These are phyloP conservation scores for Cryptophagus acutangulus DNA, from an alignment of 2,888 invertebrate genomes.

Conservation along the genomic window DNA sequence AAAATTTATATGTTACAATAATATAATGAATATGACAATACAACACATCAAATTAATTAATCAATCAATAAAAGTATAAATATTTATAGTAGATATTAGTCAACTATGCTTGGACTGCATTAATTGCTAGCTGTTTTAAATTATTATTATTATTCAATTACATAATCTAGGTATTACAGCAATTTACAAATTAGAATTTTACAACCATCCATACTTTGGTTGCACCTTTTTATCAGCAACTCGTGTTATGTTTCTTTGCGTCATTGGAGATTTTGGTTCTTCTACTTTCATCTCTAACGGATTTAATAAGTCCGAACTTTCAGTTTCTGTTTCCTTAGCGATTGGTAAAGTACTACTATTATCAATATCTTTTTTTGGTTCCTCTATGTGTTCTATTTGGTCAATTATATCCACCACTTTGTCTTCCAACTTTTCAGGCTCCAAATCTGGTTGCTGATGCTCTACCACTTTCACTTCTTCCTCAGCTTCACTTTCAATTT, in stretches of 20 bases:
- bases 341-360: background rate
- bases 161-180: no score
- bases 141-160: no score
- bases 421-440: background rate
- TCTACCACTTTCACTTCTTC: background rate
- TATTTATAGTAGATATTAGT: no score
- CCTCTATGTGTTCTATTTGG: background rate
- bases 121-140: no score
- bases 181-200: no score
- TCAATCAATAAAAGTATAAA: no score
- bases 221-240: conserved; percentile 55
- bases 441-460: background rate
- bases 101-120: no score
- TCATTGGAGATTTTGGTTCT: conserved; percentile 27
- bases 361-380: background rate
- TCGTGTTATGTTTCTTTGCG: conserved; percentile 43
- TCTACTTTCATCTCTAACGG: background rate
- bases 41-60: no score
- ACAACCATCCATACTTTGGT: conserved; percentile 60
- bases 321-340: background rate
- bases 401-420: background rate
- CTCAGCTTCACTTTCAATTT: background rate
- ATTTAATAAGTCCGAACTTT: background rate
- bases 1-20: no score
- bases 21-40: no score